Base-by-base conservation (phyloP, 2,113 vertebrate species). In the Aldabrachelys gigantea region DNA sequence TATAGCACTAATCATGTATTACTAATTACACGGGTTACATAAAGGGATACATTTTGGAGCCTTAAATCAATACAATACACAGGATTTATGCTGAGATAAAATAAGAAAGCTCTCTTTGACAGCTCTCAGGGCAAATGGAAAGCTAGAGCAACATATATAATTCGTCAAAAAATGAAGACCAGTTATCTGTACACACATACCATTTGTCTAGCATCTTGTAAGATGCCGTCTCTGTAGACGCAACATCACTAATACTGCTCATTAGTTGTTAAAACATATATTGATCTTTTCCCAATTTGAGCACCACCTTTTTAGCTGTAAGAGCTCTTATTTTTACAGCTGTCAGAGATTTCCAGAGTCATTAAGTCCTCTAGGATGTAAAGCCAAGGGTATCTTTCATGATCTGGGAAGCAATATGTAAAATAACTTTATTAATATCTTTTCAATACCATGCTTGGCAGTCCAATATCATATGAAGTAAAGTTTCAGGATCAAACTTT, bases 401-500 rank as follows among this genome's bases (percentile, higher is more conserved):
- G 69, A 14, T 65, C 31, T 35, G 31, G 62, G 31, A 65, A 65
- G 29, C 62, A n/a, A 9, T 65, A 31, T 31, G 7, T 35, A 94
- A 82, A 75, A 54, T 56, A 88, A 41, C 82, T 92, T 94, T 84
- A 76, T 56, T 91, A 92, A 56, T 87, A 24, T 6, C 5, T 86
- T 62, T 94, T 80, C 6, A 90, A 84, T 94, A 65, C 31, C 90
- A 83, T 91, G 52, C 35, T 89, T 3, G 69, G 95, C 93, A 14
- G n/a, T 56, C n/a, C 50, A 85, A 0, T 38, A 82, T 84, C 14
- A 9, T 79, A 4, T n/a, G 87, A 85, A 41, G 54, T 85, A 81
- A 85, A 41, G 19, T 85, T 95, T 81, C 2, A 8, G 80, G 76
- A 59, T 69, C 16, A 1, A 69, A 80, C 44, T 94, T 85, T 82